A percentile compares a stretch with the other conserved stretches of the same genome.
Conservation (phyloP, 2,113 vertebrate genomes). For the Micronycteris hirsuta region DNA sequence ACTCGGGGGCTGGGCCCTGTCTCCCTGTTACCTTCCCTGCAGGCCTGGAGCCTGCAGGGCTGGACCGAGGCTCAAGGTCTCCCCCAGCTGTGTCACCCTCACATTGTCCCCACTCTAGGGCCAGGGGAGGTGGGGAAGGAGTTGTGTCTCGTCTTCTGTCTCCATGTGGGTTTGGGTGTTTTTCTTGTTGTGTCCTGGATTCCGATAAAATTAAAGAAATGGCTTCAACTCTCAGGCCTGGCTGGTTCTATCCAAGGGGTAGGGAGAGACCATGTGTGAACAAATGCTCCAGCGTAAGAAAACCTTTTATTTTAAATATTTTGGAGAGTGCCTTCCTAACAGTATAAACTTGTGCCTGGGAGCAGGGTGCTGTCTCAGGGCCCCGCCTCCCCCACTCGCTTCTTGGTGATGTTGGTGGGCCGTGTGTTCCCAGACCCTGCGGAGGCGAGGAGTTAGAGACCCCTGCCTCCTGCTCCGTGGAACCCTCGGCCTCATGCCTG, state of each 20-base stretch:
- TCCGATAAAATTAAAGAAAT: conserved; percentile 80
- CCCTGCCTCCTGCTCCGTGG: background rate
- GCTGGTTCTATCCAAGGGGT: background rate
- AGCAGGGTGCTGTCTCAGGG: background rate
- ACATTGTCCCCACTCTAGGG: conserved; percentile 19
- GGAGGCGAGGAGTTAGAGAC: background rate
- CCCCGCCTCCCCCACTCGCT: background rate
- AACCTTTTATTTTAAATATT: conserved; percentile 64
- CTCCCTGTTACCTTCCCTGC: background rate
- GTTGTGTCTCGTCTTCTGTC: conserved; percentile 78
- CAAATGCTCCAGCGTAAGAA: conserved; percentile 25
- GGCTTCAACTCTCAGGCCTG: background rate
- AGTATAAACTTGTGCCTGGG: conserved; percentile 20
- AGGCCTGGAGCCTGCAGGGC: conserved; percentile 63
- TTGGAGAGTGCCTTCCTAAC: background rate
- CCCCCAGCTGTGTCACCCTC: conserved; percentile 20
- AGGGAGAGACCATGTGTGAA: background rate
- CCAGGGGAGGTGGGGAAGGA: conserved; percentile 32
- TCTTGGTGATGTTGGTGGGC: background rate
- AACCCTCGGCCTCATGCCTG: background rate
- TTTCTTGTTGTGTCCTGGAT: conserved; percentile 78
- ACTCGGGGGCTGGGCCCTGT: conserved; percentile 56
- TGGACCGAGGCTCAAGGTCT: conserved; percentile 53
- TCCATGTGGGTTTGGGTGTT: conserved; percentile 75
- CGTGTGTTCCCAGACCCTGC: background rate